Evolutionary conservation across 2,113 vertebrate genomes (phyloP).

Genomic region (Acrocephalus arundinaceus): DNA sequence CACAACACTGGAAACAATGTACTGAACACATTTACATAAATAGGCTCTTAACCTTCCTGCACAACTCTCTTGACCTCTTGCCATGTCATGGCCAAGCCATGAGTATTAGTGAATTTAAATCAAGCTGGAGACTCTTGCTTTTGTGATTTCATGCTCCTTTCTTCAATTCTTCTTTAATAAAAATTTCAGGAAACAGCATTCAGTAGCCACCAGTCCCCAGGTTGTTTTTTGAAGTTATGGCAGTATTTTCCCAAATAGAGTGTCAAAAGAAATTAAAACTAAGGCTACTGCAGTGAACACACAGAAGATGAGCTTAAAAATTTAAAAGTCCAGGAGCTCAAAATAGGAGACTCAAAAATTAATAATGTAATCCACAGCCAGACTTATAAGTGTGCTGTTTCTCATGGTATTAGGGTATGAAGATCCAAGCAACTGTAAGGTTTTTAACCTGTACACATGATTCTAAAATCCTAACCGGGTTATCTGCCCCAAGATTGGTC

Average conservation of each 20-base stretch:
- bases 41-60: background rate
- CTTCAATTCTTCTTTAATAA: background rate
- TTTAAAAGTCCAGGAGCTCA: background rate
- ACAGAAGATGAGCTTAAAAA: background rate
- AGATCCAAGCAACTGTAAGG: background rate
- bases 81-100: background rate
- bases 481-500: background rate
- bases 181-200: background rate
- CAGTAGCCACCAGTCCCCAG: background rate
- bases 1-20: background rate
- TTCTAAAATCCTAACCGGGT: background rate
- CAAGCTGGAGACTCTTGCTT: background rate
- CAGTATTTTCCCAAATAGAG: background rate
- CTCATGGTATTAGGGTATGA: background rate
- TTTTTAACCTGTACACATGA: background rate
- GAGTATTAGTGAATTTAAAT: background rate
- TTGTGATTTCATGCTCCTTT: background rate
- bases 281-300: background rate
- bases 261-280: background rate
- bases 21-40: background rate
- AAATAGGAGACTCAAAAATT: background rate
- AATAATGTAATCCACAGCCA: background rate
- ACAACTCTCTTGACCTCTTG: background rate
- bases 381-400: background rate
- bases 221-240: background rate